phyloP scores from a whole-genome alignment of 2,888 invertebrate species.

The Nymphalis c-album region DNA sequence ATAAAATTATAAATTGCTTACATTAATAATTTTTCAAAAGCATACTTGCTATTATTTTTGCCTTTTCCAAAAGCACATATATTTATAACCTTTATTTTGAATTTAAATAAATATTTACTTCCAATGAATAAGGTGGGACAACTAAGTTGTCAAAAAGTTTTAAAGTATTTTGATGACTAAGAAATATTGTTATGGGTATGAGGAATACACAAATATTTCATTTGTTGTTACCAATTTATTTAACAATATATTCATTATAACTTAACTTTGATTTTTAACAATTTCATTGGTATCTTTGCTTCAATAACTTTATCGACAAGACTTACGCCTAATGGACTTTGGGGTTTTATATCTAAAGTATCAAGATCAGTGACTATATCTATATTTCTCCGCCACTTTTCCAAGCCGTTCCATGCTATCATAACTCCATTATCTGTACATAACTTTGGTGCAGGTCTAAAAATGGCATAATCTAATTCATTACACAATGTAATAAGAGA shows the following conservation, averaged over 20 bases:
- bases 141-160: no score
- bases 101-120: no score
- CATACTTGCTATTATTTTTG: no score
- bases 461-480: conserved; percentile 84
- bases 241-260: conserved; percentile 17
- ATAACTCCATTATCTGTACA: conserved; percentile 99
- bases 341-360: conserved; percentile 82
- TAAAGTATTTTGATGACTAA: no score
- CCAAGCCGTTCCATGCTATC: conserved; percentile 99
- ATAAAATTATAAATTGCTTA: no score
- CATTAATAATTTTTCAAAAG: no score
- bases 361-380: conserved; percentile 83
- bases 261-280: conserved; percentile 62
- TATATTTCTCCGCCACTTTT: conserved; percentile 83
- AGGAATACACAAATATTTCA: background rate
- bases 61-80: no score
- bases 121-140: no score
- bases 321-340: conserved; percentile 84
- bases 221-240: background rate
- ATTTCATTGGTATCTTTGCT: conserved; percentile 75
- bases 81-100: no score
- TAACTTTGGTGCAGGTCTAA: conserved; percentile 89
- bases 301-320: conserved; percentile 80
- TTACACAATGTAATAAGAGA: conserved; percentile 86
- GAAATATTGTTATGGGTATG: no score